A percentile compares a stretch with the other conserved stretches of the same genome.
These are phyloP conservation scores for honey bee (Apis mellifera) DNA, from an alignment of 1,140 invertebrate genomes.

Conservation along the genomic window DNA sequence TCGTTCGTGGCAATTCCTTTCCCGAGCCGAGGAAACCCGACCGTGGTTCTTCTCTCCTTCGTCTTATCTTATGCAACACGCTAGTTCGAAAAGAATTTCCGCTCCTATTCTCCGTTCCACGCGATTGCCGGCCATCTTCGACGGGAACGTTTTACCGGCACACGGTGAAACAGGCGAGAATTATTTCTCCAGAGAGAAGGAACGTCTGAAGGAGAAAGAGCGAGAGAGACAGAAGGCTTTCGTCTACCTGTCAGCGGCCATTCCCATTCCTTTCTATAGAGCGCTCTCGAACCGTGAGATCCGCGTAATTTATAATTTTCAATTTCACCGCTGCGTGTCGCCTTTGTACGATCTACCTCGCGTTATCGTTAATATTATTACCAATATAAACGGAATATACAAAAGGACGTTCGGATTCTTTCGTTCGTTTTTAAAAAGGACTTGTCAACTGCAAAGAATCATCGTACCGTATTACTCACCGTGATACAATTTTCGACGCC, in stretches of 20 bases:
- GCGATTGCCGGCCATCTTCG: not conserved
- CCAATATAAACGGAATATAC: too few relatives aligned
- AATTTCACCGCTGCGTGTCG: not conserved
- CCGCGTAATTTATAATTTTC: slow-evolving; percentile 23
- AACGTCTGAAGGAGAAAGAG: too few relatives aligned
- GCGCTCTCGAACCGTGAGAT: not conserved
- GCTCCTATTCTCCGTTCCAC: not conserved
- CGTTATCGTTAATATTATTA: too few relatives aligned
- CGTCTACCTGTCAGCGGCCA: not conserved
- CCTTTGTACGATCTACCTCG: too few relatives aligned
- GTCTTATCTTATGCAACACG: slow-evolving; percentile 9
- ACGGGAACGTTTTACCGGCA: not conserved
- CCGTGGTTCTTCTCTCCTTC: too few relatives aligned
- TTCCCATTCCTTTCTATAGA: not conserved
- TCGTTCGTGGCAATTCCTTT: slow-evolving; percentile 21
- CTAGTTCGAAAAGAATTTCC: not conserved
- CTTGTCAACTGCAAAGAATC: too few relatives aligned
- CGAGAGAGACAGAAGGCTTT: not conserved
- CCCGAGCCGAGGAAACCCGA: not conserved
- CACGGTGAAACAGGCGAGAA: slow-evolving; percentile 2
- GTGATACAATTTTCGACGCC: too few relatives aligned
- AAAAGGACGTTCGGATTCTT: too few relatives aligned
- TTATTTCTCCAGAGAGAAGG: not conserved
- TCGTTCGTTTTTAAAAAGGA: too few relatives aligned
- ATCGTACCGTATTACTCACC: too few relatives aligned